A percentile compares a stretch with the other conserved stretches of the same genome.
Evolutionary conservation across 1,140 invertebrate species (phyloP).

Genomic region (Aphelinus certus): DNA sequence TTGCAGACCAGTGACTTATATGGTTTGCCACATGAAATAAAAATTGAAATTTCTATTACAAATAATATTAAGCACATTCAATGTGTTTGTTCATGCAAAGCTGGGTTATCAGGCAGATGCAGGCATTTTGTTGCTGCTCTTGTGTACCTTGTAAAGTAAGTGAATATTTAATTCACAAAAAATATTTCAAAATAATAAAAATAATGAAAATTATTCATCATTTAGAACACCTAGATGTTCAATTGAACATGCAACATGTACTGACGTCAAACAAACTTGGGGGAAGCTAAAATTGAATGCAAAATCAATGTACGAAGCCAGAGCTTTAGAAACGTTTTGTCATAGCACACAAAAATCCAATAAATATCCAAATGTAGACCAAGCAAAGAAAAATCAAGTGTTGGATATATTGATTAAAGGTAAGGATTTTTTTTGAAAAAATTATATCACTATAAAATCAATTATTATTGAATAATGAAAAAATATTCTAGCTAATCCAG

Average conservation of each 20-base stretch:
- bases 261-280: slow-evolving; percentile 33
- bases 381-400: slow-evolving; percentile 7
- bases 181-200: not conserved
- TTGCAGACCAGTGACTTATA: too few relatives aligned
- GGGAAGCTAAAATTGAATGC: slow-evolving; percentile 23
- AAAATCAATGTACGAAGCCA: slow-evolving; percentile 19
- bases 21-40: too few relatives aligned
- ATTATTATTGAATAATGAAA: too few relatives aligned
- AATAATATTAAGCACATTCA: too few relatives aligned
- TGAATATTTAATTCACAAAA: not conserved
- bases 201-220: too few relatives aligned
- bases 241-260: slow-evolving; percentile 30
- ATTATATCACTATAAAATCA: too few relatives aligned
- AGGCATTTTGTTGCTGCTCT: slow-evolving; percentile 28
- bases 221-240: not conserved
- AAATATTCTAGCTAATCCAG: too few relatives aligned
- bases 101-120: slow-evolving; percentile 18
- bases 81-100: too few relatives aligned
- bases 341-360: slow-evolving; percentile 1
- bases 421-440: too few relatives aligned
- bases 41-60: too few relatives aligned
- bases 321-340: slow-evolving; percentile 28
- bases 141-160: slow-evolving; percentile 19
- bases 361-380: not conserved
- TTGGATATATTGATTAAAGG: slow-evolving; percentile 12